Evolutionary conservation across 2,888 invertebrate species (phyloP).

Genomic region (Tachina fera): DNA sequence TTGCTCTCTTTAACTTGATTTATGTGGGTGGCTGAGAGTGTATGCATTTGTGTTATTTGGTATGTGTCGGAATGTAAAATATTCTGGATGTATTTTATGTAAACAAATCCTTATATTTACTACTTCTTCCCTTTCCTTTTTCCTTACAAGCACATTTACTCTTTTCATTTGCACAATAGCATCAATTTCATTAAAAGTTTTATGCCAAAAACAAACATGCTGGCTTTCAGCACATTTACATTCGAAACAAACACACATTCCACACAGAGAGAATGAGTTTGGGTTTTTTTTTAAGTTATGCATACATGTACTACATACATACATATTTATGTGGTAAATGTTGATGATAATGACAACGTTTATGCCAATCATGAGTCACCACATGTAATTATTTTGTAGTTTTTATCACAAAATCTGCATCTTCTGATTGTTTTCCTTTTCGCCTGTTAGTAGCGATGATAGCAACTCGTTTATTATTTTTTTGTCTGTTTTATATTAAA

Average conservation of each 20-base stretch:
- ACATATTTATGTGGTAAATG: slow-evolving; percentile 52
- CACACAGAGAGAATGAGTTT: slow-evolving; percentile 4
- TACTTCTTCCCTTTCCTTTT: background rate
- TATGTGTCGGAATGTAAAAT: slow-evolving; percentile 45
- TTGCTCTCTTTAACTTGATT: slow-evolving; percentile 10
- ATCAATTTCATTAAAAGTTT: slow-evolving; percentile 68
- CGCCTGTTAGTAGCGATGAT: background rate
- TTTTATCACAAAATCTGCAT: slow-evolving; percentile 50
- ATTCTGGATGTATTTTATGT: slow-evolving; percentile 49
- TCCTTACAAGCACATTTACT: background rate
- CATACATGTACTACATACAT: background rate
- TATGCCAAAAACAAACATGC: slow-evolving; percentile 66
- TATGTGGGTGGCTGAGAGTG: slow-evolving; percentile 21
- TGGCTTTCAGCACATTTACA: slow-evolving; percentile 53
- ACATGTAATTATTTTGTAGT: slow-evolving; percentile 62
- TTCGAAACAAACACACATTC: background rate
- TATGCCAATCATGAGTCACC: slow-evolving; percentile 62
- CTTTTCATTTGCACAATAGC: slow-evolving; percentile 45
- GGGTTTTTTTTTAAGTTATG: slow-evolving; percentile 8
- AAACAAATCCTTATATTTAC: slow-evolving; percentile 56
- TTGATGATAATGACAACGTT: slow-evolving; percentile 59
- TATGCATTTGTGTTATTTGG: background rate
- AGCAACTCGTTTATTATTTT: slow-evolving; percentile 28
- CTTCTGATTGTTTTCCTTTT: slow-evolving; percentile 22
- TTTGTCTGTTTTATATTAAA: background rate